These are phyloP conservation scores for Spodoptera litura DNA, from an alignment of 1,140 invertebrate genomes.

Conservation along the genomic window DNA sequence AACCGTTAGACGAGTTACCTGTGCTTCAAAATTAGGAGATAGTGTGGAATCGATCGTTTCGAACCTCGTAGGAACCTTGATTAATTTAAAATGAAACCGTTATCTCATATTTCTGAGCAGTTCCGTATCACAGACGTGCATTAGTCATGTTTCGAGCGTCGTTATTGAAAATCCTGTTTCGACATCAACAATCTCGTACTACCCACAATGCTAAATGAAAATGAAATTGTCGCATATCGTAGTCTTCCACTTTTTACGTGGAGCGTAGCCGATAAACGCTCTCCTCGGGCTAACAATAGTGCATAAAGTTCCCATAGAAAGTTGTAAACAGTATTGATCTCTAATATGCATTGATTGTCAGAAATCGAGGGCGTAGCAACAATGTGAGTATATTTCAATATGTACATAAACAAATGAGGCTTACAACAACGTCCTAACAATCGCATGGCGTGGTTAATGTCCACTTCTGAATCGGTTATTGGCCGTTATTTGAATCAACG, in stretches of 20 bases:
- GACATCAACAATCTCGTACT: not conserved
- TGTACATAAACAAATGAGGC: conserved; percentile 6
- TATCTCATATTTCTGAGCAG: not conserved
- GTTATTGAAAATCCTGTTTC: not conserved
- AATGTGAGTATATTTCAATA: conserved; percentile 27
- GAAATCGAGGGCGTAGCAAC: conserved; percentile 45
- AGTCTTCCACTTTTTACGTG: conserved; percentile 16
- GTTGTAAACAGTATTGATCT: conserved; percentile 66
- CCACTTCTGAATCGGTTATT: not conserved
- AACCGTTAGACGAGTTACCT: conserved; percentile 24
- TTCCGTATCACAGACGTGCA: not conserved
- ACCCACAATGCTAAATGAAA: conserved; percentile 36
- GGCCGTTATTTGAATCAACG: conserved; percentile 3
- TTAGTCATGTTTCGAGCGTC: not conserved
- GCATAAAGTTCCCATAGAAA: conserved; percentile 70
- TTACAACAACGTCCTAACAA: not conserved
- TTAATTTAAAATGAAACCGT: not conserved
- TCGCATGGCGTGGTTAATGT: not conserved
- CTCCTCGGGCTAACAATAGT: conserved; percentile 43
- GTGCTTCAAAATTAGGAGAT: conserved; percentile 1
- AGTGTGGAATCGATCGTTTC: not conserved
- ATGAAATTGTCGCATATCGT: conserved; percentile 41
- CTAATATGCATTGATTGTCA: conserved; percentile 47
- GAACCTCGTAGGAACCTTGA: not conserved
- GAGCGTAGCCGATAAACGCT: conserved; percentile 26